These are phyloP conservation scores for Tadarida brasiliensis DNA, from an alignment of 2,797 vertebrate genomes.

Conservation along the genomic window DNA sequence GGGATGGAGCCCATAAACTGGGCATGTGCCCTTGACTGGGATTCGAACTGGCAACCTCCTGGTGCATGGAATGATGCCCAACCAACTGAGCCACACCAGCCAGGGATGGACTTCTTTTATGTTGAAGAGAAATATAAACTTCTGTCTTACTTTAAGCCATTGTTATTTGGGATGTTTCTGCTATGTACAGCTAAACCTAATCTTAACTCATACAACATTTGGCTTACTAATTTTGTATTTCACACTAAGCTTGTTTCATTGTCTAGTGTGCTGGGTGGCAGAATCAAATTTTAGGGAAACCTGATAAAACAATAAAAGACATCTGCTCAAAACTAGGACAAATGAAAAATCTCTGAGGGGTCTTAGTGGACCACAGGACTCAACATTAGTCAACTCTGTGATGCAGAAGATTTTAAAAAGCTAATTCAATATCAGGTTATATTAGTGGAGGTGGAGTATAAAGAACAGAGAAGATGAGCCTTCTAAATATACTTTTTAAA, in stretches of 20 bases:
- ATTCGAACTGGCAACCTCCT: not conserved
- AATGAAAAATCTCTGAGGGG: not conserved
- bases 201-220: not conserved
- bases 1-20: not conserved
- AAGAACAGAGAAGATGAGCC: not conserved
- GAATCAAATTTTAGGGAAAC: conserved; percentile 22
- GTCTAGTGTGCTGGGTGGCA: not conserved
- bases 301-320: not conserved
- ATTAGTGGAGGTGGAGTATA: not conserved
- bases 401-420: not conserved
- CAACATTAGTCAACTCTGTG: not conserved
- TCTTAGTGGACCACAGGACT: not conserved
- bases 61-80: not conserved
- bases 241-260: not conserved
- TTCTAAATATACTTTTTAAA: not conserved
- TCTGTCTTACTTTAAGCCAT: not conserved
- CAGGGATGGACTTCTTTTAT: not conserved
- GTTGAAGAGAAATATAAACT: not conserved
- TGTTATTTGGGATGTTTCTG: not conserved
- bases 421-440: not conserved
- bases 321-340: not conserved
- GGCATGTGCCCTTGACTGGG: not conserved
- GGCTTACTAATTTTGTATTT: not conserved
- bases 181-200: not conserved
- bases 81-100: not conserved